Conservation (phyloP, 2,888 invertebrate genomes). For the Helleia helle region DNA sequence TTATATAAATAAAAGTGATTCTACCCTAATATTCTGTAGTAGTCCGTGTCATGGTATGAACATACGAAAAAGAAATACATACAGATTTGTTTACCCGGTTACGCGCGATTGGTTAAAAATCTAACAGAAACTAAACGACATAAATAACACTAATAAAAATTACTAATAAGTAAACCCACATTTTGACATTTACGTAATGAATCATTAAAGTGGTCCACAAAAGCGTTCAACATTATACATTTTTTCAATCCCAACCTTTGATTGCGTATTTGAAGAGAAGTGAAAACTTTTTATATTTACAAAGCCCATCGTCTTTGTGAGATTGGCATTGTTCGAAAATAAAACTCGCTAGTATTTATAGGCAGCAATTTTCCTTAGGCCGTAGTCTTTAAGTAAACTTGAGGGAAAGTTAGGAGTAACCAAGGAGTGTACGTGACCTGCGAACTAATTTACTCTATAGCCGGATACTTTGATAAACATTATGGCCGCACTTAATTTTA, state of each 20-base stretch:
- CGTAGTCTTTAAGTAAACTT: constrained; percentile 55
- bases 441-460: constrained; percentile 31
- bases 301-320: neutral
- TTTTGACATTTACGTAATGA: too few relatives aligned
- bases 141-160: too few relatives aligned
- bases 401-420: constrained; percentile 43
- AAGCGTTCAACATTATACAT: neutral
- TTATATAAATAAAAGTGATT: too few relatives aligned
- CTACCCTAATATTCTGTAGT: too few relatives aligned
- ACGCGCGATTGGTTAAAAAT: too few relatives aligned
- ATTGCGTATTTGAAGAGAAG: neutral
- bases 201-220: too few relatives aligned
- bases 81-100: too few relatives aligned
- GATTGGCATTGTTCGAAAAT: constrained; percentile 5
- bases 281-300: neutral
- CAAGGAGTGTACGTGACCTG: constrained; percentile 39
- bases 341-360: constrained; percentile 5
- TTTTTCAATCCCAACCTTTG: neutral
- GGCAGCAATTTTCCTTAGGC: constrained; percentile 33
- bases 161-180: too few relatives aligned
- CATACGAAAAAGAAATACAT: too few relatives aligned
- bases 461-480: constrained; percentile 34
- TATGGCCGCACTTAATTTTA: constrained; percentile 39
- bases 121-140: too few relatives aligned
- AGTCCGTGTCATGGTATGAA: too few relatives aligned